Evolutionary conservation across 35 echinoderm and acorn worm species (phyloP).

Genomic region (Anneissia japonica): DNA sequence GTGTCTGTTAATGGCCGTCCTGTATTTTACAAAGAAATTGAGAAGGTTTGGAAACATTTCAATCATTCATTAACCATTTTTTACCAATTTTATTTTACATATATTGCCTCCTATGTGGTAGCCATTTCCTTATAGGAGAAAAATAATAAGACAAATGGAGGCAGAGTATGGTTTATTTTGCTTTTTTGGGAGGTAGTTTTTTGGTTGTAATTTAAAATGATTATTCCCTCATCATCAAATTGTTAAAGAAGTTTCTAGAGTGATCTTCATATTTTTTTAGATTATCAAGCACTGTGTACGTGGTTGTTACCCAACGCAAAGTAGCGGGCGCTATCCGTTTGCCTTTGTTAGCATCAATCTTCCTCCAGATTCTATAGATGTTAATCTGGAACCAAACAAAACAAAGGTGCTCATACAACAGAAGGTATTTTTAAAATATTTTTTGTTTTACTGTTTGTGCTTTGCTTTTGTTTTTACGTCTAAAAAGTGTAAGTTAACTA

Average conservation of each 20-base stretch:
- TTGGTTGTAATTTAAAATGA: too few relatives aligned
- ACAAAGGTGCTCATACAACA: constrained; percentile 84
- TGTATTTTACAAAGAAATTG: constrained; percentile 69
- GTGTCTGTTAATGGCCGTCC: constrained; percentile 71
- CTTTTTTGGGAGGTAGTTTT: too few relatives aligned
- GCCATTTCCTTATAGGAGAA: too few relatives aligned
- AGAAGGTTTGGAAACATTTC: constrained; percentile 62
- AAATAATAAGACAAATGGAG: too few relatives aligned
- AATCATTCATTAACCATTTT: too few relatives aligned
- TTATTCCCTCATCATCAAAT: too few relatives aligned
- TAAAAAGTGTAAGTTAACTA: too few relatives aligned
- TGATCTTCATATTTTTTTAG: background rate
- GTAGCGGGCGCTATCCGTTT: background rate
- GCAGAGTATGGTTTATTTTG: too few relatives aligned
- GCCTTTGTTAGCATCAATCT: constrained; percentile 32
- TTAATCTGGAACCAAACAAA: constrained; percentile 97
- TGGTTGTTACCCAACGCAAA: background rate
- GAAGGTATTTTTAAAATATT: constrained; percentile 39
- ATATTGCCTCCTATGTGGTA: too few relatives aligned
- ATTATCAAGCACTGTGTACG: background rate
- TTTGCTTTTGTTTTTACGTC: too few relatives aligned
- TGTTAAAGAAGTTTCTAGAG: background rate
- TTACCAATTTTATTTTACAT: too few relatives aligned
- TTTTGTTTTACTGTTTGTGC: background rate
- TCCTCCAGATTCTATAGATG: constrained; percentile 65